phyloP scores from a whole-genome alignment of 2,113 vertebrate genomes.

The Eublepharis macularius region DNA sequence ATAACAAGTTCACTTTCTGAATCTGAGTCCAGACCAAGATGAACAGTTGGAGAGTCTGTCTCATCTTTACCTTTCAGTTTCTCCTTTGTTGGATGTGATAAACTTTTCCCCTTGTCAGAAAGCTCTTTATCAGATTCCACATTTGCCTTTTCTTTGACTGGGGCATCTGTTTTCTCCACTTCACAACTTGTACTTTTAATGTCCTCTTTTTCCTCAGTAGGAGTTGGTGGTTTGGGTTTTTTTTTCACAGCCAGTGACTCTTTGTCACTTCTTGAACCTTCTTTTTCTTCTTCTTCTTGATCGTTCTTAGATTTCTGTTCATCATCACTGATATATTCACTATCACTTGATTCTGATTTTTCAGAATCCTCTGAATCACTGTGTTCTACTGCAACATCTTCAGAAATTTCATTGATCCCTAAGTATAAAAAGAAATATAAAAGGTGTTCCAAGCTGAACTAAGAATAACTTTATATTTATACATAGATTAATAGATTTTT shows the following conservation, averaged over 20 bases:
- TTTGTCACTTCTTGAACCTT: conserved; percentile 78
- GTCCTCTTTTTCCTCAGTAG: conserved; percentile 83
- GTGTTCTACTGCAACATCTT: conserved; percentile 92
- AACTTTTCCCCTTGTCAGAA: conserved; percentile 82
- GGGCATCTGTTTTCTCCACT: conserved; percentile 75
- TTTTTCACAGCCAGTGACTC: conserved; percentile 76
- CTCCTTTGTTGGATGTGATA: conserved; percentile 78
- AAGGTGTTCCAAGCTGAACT: background rate
- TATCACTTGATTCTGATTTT: conserved; percentile 94
- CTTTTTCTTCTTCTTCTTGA: conserved; percentile 83
- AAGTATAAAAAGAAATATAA: conserved; percentile 57
- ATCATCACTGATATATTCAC: conserved; percentile 90
- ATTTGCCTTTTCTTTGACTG: conserved; percentile 80
- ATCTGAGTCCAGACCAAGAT: conserved; percentile 90
- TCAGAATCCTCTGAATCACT: conserved; percentile 97
- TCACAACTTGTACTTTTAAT: conserved; percentile 66
- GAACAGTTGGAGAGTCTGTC: conserved; percentile 77
- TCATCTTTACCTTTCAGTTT: conserved; percentile 87
- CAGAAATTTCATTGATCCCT: conserved; percentile 97
- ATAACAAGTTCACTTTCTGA: conserved; percentile 98
- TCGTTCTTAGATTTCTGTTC: conserved; percentile 90
- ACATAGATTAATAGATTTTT: background rate
- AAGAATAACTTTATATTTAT: background rate
- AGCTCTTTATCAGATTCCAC: conserved; percentile 81
- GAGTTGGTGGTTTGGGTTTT: conserved; percentile 76